Conservation (phyloP, 2,113 vertebrate species). For the Nothoprocta pentlandii region DNA sequence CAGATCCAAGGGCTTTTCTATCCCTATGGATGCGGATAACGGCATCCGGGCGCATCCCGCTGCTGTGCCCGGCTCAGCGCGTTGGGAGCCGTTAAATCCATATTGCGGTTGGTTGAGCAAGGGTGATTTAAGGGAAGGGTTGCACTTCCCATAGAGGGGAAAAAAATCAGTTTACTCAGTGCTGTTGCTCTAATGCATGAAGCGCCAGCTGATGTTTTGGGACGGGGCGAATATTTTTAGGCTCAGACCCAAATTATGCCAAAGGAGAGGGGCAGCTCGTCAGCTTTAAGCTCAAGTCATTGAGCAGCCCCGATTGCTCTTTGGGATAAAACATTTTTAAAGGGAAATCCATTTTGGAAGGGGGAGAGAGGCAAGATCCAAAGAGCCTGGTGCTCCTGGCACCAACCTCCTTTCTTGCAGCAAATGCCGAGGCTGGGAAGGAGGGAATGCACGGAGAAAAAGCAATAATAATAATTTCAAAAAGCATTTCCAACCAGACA, state of each 20-base stretch:
- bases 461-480: no score
- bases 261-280: no score
- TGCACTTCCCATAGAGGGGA: background rate
- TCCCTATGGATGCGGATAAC: accelerated
- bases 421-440: no score
- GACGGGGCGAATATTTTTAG: no score
- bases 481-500: no score
- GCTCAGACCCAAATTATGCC: no score
- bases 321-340: accelerated
- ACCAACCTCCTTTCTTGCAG: no score
- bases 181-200: background rate
- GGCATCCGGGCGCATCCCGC: background rate
- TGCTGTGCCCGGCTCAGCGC: background rate
- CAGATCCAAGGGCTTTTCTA: background rate
- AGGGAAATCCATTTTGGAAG: no score
- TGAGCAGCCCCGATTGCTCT: background rate
- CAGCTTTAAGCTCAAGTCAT: background rate
- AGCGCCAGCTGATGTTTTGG: background rate
- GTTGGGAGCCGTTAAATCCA: background rate
- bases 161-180: background rate
- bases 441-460: no score
- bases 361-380: background rate
- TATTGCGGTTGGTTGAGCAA: background rate
- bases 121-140: background rate
- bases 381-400: background rate